Conservation (phyloP, 2,797 vertebrate genomes). For the Malurus leucopterus region DNA sequence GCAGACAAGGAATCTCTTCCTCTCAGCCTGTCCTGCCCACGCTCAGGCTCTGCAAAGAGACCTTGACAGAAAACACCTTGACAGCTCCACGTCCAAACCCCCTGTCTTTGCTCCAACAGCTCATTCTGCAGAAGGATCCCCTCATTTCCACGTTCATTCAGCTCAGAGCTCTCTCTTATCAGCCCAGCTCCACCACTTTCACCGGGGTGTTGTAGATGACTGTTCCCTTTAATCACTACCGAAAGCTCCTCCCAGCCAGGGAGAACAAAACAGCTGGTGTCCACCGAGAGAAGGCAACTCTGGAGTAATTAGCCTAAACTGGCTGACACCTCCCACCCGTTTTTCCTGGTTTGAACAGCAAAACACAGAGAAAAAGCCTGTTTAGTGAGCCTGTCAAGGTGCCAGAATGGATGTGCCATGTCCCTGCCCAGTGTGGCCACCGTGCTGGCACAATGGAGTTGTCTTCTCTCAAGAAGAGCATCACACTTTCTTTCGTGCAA, state of each 20-base stretch:
- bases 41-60: neutral
- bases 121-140: slow-evolving; percentile 16
- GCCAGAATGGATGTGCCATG: neutral
- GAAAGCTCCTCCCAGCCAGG: slow-evolving; percentile 46
- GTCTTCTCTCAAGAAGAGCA: neutral
- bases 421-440: rapidly evolving
- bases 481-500: neutral
- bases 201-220: neutral
- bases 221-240: slow-evolving; percentile 42
- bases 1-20: neutral
- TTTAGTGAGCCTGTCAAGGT: neutral
- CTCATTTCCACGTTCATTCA: slow-evolving; percentile 25
- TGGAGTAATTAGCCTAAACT: slow-evolving; percentile 41
- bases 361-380: neutral
- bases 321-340: slow-evolving; percentile 35
- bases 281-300: slow-evolving; percentile 7
- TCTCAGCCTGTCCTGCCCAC: neutral
- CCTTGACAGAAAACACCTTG: neutral
- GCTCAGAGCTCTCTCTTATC: slow-evolving; percentile 29
- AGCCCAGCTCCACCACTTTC: slow-evolving; percentile 24
- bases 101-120: neutral
- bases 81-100: neutral
- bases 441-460: neutral
- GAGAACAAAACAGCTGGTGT: slow-evolving; percentile 44
- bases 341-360: slow-evolving; percentile 17